A percentile compares a stretch with the other conserved stretches of the same genome.
These are phyloP conservation scores for Drosophila antonietae DNA, from an alignment of 2,888 invertebrate species.

Conservation along the genomic window DNA sequence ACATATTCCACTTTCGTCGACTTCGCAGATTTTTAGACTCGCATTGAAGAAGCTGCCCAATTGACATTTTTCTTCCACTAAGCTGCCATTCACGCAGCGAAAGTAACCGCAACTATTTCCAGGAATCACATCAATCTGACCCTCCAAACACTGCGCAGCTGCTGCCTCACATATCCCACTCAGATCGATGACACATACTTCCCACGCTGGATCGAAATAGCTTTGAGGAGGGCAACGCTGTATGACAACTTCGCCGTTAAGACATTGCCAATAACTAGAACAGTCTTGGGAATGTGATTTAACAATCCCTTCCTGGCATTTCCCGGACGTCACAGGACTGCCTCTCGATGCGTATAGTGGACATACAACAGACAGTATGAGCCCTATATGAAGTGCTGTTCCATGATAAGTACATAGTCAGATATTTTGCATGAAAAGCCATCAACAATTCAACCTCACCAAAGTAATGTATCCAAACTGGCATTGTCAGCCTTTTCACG, in stretches of 20 bases:
- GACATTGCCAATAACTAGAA: conserved; percentile 37
- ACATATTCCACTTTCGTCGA: conserved; percentile 7
- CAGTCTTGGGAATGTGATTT: conserved; percentile 23
- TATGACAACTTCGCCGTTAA: conserved; percentile 17
- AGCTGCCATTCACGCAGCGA: conserved; percentile 8
- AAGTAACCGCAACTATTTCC: conserved; percentile 14
- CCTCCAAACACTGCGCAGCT: conserved; percentile 28
- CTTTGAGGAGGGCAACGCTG: conserved; percentile 28
- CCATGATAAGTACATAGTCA: conserved; percentile 1
- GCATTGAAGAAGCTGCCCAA: conserved; percentile 2
- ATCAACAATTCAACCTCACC: conserved; percentile 35
- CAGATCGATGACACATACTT: conserved; percentile 35
- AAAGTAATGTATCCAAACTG: conserved; percentile 12
- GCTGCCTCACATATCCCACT: conserved; percentile 7
- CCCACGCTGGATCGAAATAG: conserved; percentile 24
- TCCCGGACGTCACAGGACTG: neutral
- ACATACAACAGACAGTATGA: conserved; percentile 4
- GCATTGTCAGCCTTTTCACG: conserved; percentile 33
- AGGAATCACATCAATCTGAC: conserved; percentile 9
- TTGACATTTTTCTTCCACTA: neutral
- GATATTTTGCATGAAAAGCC: neutral
- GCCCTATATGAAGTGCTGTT: conserved; percentile 25
- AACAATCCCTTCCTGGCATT: conserved; percentile 43
- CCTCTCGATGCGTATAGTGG: neutral
- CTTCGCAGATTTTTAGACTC: neutral